A percentile compares a stretch with the other conserved stretches of the same genome.
Evolutionary conservation across 2,888 invertebrate genomes (phyloP).

Genomic region (Scaptodrosophila latifasciaeformis): DNA sequence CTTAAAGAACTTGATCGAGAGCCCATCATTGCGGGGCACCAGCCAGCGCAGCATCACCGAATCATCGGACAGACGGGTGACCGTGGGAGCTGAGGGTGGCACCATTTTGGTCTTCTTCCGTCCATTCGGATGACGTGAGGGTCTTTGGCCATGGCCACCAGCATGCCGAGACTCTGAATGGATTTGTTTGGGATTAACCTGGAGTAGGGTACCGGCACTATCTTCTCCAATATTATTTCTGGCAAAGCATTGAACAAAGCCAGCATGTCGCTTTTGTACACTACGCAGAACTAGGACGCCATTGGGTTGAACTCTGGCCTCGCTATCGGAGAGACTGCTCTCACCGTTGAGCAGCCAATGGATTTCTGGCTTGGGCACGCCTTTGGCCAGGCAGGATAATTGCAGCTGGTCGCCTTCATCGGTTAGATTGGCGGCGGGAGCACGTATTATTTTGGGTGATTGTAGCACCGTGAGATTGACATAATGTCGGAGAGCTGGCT

Average conservation of each 20-base stretch:
- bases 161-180: conserved; percentile 68
- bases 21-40: conserved; percentile 85
- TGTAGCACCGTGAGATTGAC: conserved; percentile 76
- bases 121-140: conserved; percentile 21
- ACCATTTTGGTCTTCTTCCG: conserved; percentile 80
- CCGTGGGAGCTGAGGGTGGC: conserved; percentile 90
- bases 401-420: conserved; percentile 76
- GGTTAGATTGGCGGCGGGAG: conserved; percentile 70
- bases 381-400: conserved; percentile 78
- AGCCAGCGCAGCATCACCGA: conserved; percentile 96
- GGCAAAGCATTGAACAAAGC: conserved; percentile 91
- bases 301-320: conserved; percentile 74
- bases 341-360: conserved; percentile 90
- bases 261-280: conserved; percentile 89
- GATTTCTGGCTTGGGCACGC: conserved; percentile 83
- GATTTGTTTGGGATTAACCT: conserved; percentile 85
- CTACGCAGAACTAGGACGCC: conserved; percentile 78
- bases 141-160: background rate
- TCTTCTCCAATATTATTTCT: conserved; percentile 84
- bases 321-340: conserved; percentile 77
- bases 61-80: conserved; percentile 89
- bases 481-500: conserved; percentile 76
- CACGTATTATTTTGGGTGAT: conserved; percentile 74
- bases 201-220: conserved; percentile 77
- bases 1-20: conserved; percentile 92